These are phyloP conservation scores for Meandrusa payeni DNA, from an alignment of 2,888 invertebrate genomes.

Conservation along the genomic window DNA sequence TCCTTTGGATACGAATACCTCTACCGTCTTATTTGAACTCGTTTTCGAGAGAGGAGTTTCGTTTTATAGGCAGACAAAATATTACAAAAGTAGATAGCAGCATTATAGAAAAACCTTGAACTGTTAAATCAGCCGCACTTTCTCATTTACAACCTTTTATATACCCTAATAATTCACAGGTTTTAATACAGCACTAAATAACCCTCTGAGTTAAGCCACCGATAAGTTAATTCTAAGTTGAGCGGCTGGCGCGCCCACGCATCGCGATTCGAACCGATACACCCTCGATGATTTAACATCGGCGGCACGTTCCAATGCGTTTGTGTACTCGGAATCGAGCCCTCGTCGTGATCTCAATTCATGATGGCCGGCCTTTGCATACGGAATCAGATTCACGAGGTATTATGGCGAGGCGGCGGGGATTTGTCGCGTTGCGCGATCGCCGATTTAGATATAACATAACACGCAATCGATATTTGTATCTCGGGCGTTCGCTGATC, in stretches of 20 bases:
- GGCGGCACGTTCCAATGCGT: constrained; percentile 38
- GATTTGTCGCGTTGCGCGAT: constrained; percentile 19
- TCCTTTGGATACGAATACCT: neutral
- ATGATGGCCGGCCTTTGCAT: constrained; percentile 14
- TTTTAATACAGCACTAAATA: constrained; percentile 10
- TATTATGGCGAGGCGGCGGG: constrained; percentile 9
- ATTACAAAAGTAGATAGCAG: no score
- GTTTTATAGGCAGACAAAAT: no score
- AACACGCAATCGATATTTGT: constrained; percentile 7
- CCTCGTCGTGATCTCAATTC: constrained; percentile 21
- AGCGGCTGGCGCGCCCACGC: constrained; percentile 45
- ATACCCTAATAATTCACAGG: constrained; percentile 6
- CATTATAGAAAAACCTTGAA: no score
- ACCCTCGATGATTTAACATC: constrained; percentile 39
- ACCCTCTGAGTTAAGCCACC: constrained; percentile 11
- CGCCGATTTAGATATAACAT: constrained; percentile 17
- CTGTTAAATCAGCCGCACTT: no score
- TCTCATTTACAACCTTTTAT: no score
- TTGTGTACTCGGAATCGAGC: constrained; percentile 35
- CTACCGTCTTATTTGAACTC: no score
- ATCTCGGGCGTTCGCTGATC: constrained; percentile 7
- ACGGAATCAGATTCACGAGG: constrained; percentile 11
- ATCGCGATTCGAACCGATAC: constrained; percentile 23
- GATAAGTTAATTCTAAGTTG: constrained; percentile 39
- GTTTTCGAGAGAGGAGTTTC: no score